phyloP scores from a whole-genome alignment of 2,113 vertebrate genomes.

The Scophthalmus maximus region DNA sequence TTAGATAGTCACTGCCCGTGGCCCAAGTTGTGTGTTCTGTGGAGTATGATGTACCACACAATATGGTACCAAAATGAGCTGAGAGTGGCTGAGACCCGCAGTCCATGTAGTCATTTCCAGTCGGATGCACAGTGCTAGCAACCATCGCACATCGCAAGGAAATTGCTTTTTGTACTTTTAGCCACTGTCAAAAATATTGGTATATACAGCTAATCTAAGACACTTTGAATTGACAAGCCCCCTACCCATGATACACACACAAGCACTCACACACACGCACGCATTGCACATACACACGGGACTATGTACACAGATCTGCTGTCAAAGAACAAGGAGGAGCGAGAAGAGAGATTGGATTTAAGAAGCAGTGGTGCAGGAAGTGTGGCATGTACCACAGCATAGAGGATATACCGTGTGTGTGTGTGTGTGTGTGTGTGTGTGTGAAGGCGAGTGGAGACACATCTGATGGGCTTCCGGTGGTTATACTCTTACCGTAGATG shows the following conservation, averaged over 20 bases:
- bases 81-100: background rate
- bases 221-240: background rate
- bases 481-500: background rate
- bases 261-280: background rate
- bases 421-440: conserved; percentile 5
- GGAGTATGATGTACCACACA: conserved; percentile 4
- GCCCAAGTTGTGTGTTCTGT: background rate
- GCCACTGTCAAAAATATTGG: background rate
- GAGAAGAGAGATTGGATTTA: conserved; percentile 26
- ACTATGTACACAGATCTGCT: background rate
- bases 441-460: background rate
- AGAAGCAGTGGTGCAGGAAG: conserved; percentile 44
- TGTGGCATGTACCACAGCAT: conserved; percentile 23
- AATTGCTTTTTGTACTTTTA: too few species aligned
- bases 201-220: background rate
- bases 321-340: background rate
- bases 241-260: background rate
- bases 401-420: conserved; percentile 9
- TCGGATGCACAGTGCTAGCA: background rate
- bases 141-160: background rate
- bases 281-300: too few species aligned
- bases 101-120: background rate
- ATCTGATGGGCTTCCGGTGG: conserved; percentile 17
- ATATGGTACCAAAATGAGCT: background rate
- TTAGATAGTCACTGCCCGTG: conserved; percentile 1